Percentiles rank a stretch among this genome's conserved stretches.
Evolutionary conservation across 2,113 vertebrate species (phyloP).

Genomic region (Macquaria australasica): DNA sequence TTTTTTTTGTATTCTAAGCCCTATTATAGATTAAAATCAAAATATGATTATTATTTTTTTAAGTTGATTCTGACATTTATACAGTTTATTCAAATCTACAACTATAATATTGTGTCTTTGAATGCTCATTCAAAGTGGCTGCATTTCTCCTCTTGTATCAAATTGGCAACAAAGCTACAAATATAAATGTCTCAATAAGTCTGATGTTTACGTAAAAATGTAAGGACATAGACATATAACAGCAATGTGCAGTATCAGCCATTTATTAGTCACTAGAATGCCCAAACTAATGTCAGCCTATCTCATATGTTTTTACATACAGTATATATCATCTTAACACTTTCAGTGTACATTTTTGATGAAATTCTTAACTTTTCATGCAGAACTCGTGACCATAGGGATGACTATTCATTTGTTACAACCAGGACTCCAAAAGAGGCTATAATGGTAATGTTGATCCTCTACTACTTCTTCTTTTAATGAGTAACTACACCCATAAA

Average conservation of each 20-base stretch:
- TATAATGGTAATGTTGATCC: conserved; percentile 59
- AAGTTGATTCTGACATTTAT: not conserved
- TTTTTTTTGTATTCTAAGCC: not conserved
- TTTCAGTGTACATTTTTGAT: not conserved
- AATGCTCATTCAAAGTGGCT: too few relatives aligned
- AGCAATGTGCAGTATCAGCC: not conserved
- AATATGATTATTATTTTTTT: not conserved
- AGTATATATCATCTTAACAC: not conserved
- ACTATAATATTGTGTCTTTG: not conserved
- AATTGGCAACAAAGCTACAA: too few relatives aligned
- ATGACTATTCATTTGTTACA: conserved; percentile 45
- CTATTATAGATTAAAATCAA: not conserved
- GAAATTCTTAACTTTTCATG: not conserved
- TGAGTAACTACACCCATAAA: not conserved
- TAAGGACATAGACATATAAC: not conserved
- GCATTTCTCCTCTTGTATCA: too few relatives aligned
- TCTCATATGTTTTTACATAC: not conserved
- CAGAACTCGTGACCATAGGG: conserved; percentile 64
- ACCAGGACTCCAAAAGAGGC: conserved; percentile 70
- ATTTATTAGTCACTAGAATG: not conserved
- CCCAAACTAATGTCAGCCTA: not conserved
- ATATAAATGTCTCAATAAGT: too few relatives aligned
- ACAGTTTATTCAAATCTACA: not conserved
- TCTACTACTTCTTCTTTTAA: not conserved
- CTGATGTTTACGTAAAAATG: too few relatives aligned